A percentile compares a stretch with the other conserved stretches of the same genome.
Conservation (phyloP, 2,888 invertebrate genomes). For the Cyclophora albipunctata region DNA sequence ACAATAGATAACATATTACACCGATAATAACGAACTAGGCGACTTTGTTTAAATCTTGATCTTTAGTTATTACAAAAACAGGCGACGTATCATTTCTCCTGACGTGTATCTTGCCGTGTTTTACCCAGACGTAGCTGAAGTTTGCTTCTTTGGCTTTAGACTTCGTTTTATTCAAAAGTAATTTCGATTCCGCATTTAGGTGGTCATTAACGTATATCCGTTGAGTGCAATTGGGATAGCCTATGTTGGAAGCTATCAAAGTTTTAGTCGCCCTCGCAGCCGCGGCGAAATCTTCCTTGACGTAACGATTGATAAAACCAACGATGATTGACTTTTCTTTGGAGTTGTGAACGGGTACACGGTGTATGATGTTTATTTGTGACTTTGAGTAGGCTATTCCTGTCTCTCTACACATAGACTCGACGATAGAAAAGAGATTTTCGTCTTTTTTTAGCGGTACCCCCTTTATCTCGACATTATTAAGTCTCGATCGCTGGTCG, state of each 20-base stretch:
- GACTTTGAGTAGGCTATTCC: neutral
- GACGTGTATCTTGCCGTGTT: slow-evolving; percentile 1
- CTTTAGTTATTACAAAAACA: neutral
- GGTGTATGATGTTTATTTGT: neutral
- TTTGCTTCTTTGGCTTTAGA: slow-evolving; percentile 8
- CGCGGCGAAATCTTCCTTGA: slow-evolving; percentile 2
- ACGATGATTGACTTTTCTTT: slow-evolving; percentile 4
- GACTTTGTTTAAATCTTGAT: slow-evolving; percentile 2
- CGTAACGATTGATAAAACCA: slow-evolving; percentile 2
- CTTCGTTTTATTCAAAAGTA: slow-evolving; percentile 6
- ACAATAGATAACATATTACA: neutral
- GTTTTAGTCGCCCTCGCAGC: slow-evolving; percentile 1
- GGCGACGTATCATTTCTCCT: slow-evolving; percentile 1
- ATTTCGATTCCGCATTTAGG: neutral
- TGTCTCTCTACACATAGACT: neutral
- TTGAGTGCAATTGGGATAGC: neutral
- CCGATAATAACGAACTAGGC: neutral
- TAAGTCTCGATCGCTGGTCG: slow-evolving; percentile 11
- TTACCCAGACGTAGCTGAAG: slow-evolving; percentile 8
- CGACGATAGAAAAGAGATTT: slow-evolving; percentile 8
- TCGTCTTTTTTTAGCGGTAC: slow-evolving; percentile 17
- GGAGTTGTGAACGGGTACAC: neutral
- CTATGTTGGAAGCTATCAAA: neutral
- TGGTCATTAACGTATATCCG: slow-evolving; percentile 3
- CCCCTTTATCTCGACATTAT: slow-evolving; percentile 17